These are phyloP conservation scores for Umimayanthus kanabou DNA, from an alignment of 92 coral and sea anemone genomes.

Conservation along the genomic window DNA sequence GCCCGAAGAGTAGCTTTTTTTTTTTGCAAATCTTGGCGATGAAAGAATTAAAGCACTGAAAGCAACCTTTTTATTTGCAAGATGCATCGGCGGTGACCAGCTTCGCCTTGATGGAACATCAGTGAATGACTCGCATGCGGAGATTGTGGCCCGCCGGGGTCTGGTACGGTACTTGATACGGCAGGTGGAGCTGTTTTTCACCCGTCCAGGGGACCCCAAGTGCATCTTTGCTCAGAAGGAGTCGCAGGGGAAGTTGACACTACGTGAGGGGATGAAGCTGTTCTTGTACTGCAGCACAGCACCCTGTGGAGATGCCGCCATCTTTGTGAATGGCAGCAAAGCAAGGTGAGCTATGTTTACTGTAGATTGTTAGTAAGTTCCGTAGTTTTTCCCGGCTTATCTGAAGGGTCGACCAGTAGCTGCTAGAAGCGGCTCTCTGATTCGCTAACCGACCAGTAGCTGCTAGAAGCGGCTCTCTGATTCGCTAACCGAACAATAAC, in stretches of 20 bases:
- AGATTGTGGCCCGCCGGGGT: constrained; percentile 85
- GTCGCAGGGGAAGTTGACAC: constrained; percentile 60
- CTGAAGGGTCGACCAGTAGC: too few species aligned
- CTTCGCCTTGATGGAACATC: constrained; percentile 78
- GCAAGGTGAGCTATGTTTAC: constrained; percentile 15
- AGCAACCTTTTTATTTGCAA: constrained; percentile 11
- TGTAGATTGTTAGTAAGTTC: too few species aligned
- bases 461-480: too few species aligned
- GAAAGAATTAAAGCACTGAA: too few species aligned
- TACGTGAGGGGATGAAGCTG: constrained; percentile 73
- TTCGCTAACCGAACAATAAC: too few species aligned
- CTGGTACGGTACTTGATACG: constrained; percentile 65
- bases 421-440: too few species aligned
- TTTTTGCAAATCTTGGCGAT: too few species aligned
- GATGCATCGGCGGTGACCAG: constrained; percentile 89
- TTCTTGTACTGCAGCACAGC: constrained; percentile 84
- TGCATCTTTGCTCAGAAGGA: constrained; percentile 72
- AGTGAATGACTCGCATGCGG: constrained; percentile 91
- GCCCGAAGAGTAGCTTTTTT: too few species aligned
- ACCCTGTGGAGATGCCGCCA: constrained; percentile 95
- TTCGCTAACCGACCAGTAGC: too few species aligned
- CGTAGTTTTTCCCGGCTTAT: too few species aligned
- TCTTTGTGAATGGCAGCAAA: constrained; percentile 69
- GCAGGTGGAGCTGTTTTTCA: constrained; percentile 63
- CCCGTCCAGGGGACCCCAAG: constrained; percentile 48